Evolutionary conservation across 2,888 invertebrate species (phyloP), one percentile per base, ranked within the genome.

Genomic region (Andrena flavipes): DNA sequence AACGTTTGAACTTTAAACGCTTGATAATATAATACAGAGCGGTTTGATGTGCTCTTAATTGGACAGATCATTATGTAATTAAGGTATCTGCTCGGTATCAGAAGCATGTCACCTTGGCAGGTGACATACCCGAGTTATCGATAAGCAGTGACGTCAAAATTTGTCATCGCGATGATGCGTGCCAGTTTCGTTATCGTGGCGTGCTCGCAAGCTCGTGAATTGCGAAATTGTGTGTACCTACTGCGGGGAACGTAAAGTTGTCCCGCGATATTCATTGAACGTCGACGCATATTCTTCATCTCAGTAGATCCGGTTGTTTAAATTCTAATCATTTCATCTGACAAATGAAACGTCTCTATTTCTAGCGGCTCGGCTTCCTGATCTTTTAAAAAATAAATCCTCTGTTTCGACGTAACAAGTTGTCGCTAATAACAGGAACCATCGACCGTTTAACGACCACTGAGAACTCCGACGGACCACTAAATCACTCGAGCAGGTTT

Each of bases 21-120:
- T 62, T n/a, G 42, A 8, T 42, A 23, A 63, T 49, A 63, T 49
- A 35, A 35, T 8, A 7, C 35, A 26, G 8, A 54, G 20, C 6
- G 42, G 16, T 49, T 42, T 0, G 56, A 20, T 8, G n/a, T 16
- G 30, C 7, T n/a, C n/a, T 23, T 62, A 16, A 56, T 20, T 26
- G 62, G 48, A 4, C 10, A 26, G 33, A 62, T 33, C 48, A 67
- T 78, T 72, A 68, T 20, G 65, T 63, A 72, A 80, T 71, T 71
- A 80, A 71, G n/a, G n/a, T 60, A 4, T 71, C 10, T 13, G 16
- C 10, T 60, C 33, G n/a, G 51, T 71, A 77, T 71, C 54, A n/a
- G 65, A 3, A 67, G 70, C n/a, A 30, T 48, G 56, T 65, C 65
- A 65, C 51, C 71, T 64, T 72, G 26, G 10, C 48, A 62, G 56